Evolutionary conservation across 2,797 vertebrate genomes (phyloP).

Genomic region (Molossus alvarezi): DNA sequence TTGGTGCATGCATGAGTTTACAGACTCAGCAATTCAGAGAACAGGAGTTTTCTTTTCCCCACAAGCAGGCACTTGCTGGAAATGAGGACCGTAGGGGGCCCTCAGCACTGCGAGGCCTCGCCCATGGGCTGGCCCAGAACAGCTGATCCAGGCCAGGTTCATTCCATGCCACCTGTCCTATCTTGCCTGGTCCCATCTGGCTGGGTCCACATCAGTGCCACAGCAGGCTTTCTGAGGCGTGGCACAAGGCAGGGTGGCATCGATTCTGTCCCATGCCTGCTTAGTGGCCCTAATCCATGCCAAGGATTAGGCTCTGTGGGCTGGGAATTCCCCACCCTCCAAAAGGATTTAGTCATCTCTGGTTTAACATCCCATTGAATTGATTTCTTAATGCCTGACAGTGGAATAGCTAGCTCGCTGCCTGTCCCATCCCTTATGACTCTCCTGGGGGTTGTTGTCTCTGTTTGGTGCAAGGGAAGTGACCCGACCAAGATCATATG

Average conservation of each 20-base stretch:
- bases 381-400: not conserved
- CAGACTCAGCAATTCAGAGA: constrained; percentile 40
- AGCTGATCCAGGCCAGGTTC: not conserved
- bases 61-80: constrained; percentile 63
- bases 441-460: not conserved
- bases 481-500: not conserved
- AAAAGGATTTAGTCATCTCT: not conserved
- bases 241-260: not conserved
- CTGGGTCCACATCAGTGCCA: constrained; percentile 39
- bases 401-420: not conserved
- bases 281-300: not conserved
- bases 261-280: not conserved
- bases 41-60: not conserved
- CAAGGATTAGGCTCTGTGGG: not conserved
- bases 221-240: not conserved
- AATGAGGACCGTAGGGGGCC: not conserved
- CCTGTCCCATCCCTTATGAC: not conserved
- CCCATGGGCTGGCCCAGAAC: not conserved
- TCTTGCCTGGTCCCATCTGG: constrained; percentile 29
- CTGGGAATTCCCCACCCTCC: not conserved
- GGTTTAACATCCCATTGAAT: not conserved
- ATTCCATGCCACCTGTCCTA: not conserved
- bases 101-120: not conserved
- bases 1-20: not conserved
- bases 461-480: not conserved